Conservation (phyloP, 53 echinoderm and acorn worm species). For the Holothuria leucospilota region DNA sequence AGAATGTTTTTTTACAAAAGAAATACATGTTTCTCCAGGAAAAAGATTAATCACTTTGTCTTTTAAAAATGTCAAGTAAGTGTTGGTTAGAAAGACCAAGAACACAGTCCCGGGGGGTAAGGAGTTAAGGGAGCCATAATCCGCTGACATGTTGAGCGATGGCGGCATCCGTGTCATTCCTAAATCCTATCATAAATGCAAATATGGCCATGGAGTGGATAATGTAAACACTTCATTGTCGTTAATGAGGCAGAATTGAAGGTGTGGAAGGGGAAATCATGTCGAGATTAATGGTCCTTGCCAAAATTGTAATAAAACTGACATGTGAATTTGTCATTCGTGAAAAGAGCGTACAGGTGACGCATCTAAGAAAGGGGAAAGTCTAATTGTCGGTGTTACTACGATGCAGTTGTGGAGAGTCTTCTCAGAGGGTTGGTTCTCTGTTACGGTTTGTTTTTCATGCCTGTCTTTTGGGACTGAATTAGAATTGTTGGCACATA, state of each 20-base stretch:
- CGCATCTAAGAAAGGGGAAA: conserved; percentile 6
- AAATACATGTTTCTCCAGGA: no score
- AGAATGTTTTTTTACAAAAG: no score
- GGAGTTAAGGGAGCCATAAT: conserved; percentile 33
- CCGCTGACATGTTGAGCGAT: conserved; percentile 41
- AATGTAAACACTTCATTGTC: conserved; percentile 33
- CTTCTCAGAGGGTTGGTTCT: no score
- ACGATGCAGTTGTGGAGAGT: no score
- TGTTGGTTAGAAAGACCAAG: no score
- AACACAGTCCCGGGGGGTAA: conserved; percentile 5
- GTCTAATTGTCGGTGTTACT: neutral
- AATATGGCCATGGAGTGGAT: conserved; percentile 22
- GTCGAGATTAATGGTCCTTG: conserved; percentile 31
- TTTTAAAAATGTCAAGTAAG: no score
- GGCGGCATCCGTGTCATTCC: conserved; percentile 6
- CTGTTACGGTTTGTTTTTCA: no score
- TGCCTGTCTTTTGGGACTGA: no score
- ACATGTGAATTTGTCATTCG: conserved; percentile 32
- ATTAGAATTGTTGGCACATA: no score
- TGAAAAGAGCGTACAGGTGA: conserved; percentile 35
- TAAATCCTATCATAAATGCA: conserved; percentile 42
- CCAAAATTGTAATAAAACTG: conserved; percentile 45
- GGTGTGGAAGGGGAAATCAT: conserved; percentile 33
- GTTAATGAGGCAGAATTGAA: conserved; percentile 33
- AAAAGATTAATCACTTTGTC: no score